Percentiles rank a stretch among this genome's conserved stretches.
Conservation (phyloP, 2,888 invertebrate genomes). For the Mimumesa dahlbomi region DNA sequence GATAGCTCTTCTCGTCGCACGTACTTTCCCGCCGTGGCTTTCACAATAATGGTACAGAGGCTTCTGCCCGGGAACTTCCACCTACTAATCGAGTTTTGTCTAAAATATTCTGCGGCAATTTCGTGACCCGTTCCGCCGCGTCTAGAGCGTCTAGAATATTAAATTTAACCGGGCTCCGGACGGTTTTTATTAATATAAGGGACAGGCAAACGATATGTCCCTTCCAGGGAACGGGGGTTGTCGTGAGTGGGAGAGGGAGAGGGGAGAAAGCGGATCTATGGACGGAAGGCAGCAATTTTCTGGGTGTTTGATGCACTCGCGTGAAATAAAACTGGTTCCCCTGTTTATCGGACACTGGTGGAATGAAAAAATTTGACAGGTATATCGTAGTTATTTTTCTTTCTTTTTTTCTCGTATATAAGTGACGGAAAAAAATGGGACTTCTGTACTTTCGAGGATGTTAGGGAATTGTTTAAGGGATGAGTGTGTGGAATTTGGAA, state of each 20-base stretch:
- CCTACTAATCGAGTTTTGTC: conserved; percentile 63
- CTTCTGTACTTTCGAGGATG: too few relatives aligned
- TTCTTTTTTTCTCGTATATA: too few relatives aligned
- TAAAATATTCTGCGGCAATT: conserved; percentile 64
- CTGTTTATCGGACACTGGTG: too few relatives aligned
- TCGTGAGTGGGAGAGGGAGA: too few relatives aligned
- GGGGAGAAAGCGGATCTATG: too few relatives aligned
- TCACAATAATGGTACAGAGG: conserved; percentile 63
- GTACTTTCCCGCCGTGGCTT: conserved; percentile 64
- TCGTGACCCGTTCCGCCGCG: conserved; percentile 24
- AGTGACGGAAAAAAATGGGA: too few relatives aligned
- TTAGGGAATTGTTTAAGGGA: too few relatives aligned
- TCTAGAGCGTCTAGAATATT: conserved; percentile 29
- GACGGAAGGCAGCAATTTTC: background rate
- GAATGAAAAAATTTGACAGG: too few relatives aligned
- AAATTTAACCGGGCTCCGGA: conserved; percentile 35
- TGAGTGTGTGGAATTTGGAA: too few relatives aligned
- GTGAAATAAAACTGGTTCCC: conserved; percentile 25
- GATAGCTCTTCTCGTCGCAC: conserved; percentile 57
- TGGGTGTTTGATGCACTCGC: conserved; percentile 25
- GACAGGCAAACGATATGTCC: conserved; percentile 1
- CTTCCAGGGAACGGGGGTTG: too few relatives aligned
- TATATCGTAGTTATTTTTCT: too few relatives aligned
- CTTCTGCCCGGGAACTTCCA: conserved; percentile 57
- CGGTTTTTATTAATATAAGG: conserved; percentile 40